Conservation (phyloP, 2,113 vertebrate genomes). For the Heterotis niloticus region DNA sequence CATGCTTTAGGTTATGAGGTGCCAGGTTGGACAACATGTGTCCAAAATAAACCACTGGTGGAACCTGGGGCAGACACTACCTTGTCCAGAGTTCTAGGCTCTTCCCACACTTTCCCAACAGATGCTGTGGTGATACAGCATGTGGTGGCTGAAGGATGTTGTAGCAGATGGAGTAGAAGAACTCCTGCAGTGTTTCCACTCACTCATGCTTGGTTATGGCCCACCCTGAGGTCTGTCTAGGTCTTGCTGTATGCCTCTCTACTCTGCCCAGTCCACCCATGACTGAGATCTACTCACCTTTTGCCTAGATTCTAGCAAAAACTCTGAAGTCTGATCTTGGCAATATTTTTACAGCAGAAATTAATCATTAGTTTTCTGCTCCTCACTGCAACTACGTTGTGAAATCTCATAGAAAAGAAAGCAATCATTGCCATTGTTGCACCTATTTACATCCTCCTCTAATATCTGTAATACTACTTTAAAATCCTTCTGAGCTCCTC, state of each 20-base stretch:
- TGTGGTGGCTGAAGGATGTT: slow-evolving; percentile 8
- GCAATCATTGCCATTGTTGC: not conserved
- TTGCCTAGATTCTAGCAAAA: not conserved
- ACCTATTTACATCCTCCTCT: no score
- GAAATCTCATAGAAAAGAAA: not conserved
- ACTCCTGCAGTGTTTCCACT: not conserved
- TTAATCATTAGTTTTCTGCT: not conserved
- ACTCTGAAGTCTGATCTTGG: not conserved
- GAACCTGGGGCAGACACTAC: not conserved
- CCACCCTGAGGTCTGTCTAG: no score
- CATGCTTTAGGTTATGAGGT: slow-evolving; percentile 12
- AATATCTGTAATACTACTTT: not conserved
- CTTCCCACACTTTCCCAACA: not conserved
- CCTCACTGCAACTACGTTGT: not conserved
- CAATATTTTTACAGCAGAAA: not conserved
- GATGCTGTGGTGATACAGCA: slow-evolving; percentile 27
- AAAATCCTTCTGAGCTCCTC: not conserved
- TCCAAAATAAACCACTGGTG: not conserved
- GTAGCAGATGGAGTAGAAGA: slow-evolving; percentile 18
- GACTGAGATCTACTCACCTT: not conserved
- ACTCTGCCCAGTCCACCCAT: no score
- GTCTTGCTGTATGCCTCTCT: no score
- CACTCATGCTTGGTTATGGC: not conserved
- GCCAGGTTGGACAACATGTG: not conserved
- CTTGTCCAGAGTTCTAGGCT: slow-evolving; percentile 5